Evolutionary conservation across 1,140 invertebrate genomes (phyloP).

Genomic region (Drosophila nasuta): DNA sequence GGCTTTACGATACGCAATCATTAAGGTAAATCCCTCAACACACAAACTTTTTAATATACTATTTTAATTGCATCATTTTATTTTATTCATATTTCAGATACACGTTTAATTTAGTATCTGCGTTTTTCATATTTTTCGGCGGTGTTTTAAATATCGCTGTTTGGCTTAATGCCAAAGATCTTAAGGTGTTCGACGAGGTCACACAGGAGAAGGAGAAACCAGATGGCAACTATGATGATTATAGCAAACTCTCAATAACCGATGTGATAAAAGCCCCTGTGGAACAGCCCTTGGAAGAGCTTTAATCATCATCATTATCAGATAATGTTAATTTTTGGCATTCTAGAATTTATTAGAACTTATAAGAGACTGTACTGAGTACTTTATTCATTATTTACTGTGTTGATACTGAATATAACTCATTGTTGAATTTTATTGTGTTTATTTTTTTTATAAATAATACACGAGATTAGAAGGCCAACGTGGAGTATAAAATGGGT

Average conservation of each 20-base stretch:
- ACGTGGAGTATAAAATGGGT: too few species aligned
- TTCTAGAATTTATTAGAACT: background rate
- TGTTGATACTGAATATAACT: background rate
- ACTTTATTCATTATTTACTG: background rate
- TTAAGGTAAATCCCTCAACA: constrained; percentile 85
- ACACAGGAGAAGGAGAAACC: constrained; percentile 84
- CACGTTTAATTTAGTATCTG: constrained; percentile 88
- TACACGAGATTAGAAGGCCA: too few species aligned
- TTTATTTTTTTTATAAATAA: background rate
- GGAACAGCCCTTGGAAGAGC: background rate
- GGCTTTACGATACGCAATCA: constrained; percentile 88
- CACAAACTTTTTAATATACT: background rate
- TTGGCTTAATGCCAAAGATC: constrained; percentile 88
- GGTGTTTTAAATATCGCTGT: constrained; percentile 88
- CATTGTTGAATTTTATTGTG: background rate
- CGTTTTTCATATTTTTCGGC: constrained; percentile 87
- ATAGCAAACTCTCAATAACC: constrained; percentile 1
- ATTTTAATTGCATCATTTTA: background rate
- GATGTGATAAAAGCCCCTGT: background rate
- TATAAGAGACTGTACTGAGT: background rate
- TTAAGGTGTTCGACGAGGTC: constrained; percentile 90
- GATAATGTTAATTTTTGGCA: background rate
- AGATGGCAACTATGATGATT: constrained; percentile 2
- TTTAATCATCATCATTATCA: background rate
- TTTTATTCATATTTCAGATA: constrained; percentile 74